Evolutionary conservation across 1,140 invertebrate genomes (phyloP), one percentile per base, ranked within the genome.

Genomic region (Papilio polyxenes): DNA sequence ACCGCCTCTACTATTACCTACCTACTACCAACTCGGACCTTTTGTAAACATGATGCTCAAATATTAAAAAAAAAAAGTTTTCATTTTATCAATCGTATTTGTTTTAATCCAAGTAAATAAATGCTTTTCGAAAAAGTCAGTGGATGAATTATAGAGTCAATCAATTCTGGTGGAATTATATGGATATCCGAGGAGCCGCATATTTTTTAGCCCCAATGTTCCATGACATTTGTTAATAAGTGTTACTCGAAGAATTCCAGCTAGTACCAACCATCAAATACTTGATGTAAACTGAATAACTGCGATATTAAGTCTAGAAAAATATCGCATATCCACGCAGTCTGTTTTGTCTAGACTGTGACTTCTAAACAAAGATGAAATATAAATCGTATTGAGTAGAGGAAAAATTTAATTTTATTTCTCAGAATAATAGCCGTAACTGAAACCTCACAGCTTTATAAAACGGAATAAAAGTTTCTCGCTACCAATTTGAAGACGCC

Each of bases 401-500:
- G 20, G 13, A 72, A 72, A 72, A 40, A 7, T 72, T 15, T 72
- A 31, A 65, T 31, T 15, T 72, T 6, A 37, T 15, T 72, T 37
- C 65, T 72, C 13, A 72, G 23, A 72, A 37, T 72, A 23, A 40
- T 65, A 11, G 11, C 62, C 37, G 65, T 72, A 72, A 72, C 65
- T 40, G 65, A 37, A 72, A 72, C 31, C 65, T 15, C 65, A 31
- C 31, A 31, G 65, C 31, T 72, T 72, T 72, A 72, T 72, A 65
- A 65, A 65, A 72, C 65, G 40, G 65, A 31, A 72, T 72, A 72
- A 72, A 72, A 72, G 23, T 72, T 72, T 72, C 65, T 37, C 23
- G 65, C 65, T 72, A 40, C 65, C 23, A 72, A 72, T 37, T 72
- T 72, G 65, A 72, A 72, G 65, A 69, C 65, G 65, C 65, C 65